Percentiles rank a stretch among this genome's conserved stretches.
These are phyloP conservation scores for Sorex fumeus DNA, from an alignment of 2,113 vertebrate genomes.

Conservation along the genomic window DNA sequence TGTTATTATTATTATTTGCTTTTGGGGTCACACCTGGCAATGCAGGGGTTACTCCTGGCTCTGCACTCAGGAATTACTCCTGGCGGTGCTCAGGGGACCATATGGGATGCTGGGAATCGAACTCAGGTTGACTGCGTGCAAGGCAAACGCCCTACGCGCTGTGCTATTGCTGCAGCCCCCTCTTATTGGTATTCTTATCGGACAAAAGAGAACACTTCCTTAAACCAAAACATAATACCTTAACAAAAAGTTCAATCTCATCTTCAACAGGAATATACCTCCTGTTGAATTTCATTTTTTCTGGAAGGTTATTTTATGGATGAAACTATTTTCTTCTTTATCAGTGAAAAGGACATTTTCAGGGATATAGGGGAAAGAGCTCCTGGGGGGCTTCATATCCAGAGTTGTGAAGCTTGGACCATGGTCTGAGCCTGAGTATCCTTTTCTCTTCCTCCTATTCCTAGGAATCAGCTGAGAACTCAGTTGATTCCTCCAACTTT, in stretches of 20 bases:
- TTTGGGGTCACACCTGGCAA: no score
- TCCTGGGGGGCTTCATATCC: not conserved
- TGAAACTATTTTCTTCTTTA: not conserved
- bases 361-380: not conserved
- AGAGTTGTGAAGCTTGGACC: not conserved
- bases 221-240: not conserved
- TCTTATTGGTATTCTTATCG: slow-evolving; percentile 18
- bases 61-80: no score
- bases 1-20: no score
- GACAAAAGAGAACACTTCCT: not conserved
- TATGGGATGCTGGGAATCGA: no score
- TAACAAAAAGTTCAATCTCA: not conserved
- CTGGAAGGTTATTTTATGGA: slow-evolving; percentile 16
- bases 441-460: not conserved
- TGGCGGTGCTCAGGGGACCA: no score
- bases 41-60: no score
- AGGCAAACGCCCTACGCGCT: no score
- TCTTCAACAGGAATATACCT: not conserved
- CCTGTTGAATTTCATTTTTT: slow-evolving; percentile 13
- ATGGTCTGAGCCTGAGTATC: not conserved
- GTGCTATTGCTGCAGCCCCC: no score
- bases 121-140: no score
- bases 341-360: slow-evolving; percentile 1
- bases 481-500: not conserved
- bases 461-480: slow-evolving; percentile 1